phyloP scores from a whole-genome alignment of 2,113 vertebrate genomes.

The Dolichallabes microphthalmus region DNA sequence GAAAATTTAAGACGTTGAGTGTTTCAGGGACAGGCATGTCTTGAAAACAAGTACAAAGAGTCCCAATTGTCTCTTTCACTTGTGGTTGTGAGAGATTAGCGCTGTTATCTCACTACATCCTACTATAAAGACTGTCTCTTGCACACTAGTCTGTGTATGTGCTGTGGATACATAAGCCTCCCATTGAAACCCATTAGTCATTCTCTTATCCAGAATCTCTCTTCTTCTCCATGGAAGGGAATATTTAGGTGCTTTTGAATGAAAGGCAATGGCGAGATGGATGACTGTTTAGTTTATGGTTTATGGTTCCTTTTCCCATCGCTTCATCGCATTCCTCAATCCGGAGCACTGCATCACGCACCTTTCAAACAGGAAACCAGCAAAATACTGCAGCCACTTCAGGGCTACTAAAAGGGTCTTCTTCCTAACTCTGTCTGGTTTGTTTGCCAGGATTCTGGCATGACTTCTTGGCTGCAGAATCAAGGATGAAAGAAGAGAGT shows the following conservation, averaged over 20 bases:
- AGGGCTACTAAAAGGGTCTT: not conserved
- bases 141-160: not conserved
- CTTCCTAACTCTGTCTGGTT: not conserved
- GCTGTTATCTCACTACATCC: conserved; percentile 25
- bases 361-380: conserved; percentile 17
- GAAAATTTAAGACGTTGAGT: not conserved
- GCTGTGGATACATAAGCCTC: conserved; percentile 18
- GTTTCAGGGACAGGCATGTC: not conserved
- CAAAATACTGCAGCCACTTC: conserved; percentile 19
- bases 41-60: not conserved
- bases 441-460: conserved; percentile 11
- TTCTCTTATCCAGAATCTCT: conserved; percentile 32
- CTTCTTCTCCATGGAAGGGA: not conserved
- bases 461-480: conserved; percentile 2
- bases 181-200: conserved; percentile 38
- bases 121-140: conserved; percentile 32
- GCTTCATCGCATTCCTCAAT: not conserved
- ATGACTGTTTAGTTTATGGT: conserved; percentile 24
- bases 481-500: conserved; percentile 15
- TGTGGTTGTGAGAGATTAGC: conserved; percentile 34
- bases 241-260: not conserved
- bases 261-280: conserved; percentile 4
- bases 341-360: not conserved
- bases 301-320: conserved; percentile 4
- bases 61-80: not conserved